Base-by-base conservation (phyloP, 2,113 vertebrate species). In the Perca flavescens region DNA sequence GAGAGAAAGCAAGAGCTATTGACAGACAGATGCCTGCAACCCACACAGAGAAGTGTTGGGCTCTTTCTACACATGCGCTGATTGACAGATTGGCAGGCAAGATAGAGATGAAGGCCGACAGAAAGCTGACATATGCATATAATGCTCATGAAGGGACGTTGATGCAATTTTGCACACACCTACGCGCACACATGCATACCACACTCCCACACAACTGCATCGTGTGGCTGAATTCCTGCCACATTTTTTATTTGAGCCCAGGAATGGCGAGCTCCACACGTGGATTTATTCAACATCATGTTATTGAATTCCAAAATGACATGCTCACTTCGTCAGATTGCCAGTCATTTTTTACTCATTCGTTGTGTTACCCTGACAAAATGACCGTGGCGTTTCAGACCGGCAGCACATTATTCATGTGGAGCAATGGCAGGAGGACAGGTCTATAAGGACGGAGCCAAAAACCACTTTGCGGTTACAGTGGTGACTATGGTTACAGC, bases 11-110 rank as follows among this genome's bases (percentile, higher is more conserved):
- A 40, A 74, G 73, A 84, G 83, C 82, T 74, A 80, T 80, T 92
- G 92, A 92, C 87, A 90, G 91, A 88, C 88, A 88, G 90, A 91
- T 84, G 85, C 88, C 87, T 77, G 76, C 91, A 84, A 72, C 87
- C 86, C 89, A 92, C 90, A 80, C 86, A 74, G 36, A 82, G 74
- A 84, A 70, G 84, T 69, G 82, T 40, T 63, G 86, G 83, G 73
- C 82, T 79, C 74, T 74, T 70, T 90, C 68, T 82, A 52, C 80
- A 78, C 80, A 73, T 52, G 79, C 75, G 17, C 77, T 77, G 70
- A 89, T 36, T 91, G 91, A 91, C 91, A 91, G 90, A 88, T 88
- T 91, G 91, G 82, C 91, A 79, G 74, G 74, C 85, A 68, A 73
- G 82, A 88, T 85, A 63, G 85, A 82, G 54, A 77, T 36, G 74